Evolutionary conservation across 2,797 vertebrate species (phyloP), one percentile per base, ranked within the genome.

Genomic region (Hafferia zeledoni): DNA sequence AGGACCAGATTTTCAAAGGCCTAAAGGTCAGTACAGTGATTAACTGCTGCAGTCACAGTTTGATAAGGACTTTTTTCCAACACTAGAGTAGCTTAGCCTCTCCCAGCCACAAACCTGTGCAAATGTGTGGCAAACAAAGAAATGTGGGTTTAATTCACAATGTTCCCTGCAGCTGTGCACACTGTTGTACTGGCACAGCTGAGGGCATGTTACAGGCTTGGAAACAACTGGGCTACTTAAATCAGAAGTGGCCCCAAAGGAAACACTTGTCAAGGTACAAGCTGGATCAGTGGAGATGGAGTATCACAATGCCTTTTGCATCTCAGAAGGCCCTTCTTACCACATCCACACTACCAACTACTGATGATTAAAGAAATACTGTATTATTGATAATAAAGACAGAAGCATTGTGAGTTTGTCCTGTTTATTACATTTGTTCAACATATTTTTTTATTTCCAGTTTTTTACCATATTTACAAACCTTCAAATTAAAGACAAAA

Each of bases 11-110:
- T 90, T 90, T 56, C 77, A 65, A 61, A 86, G 47, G 70, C 83
- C 92, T 92, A 67, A 70, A 95, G 67, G 86, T 86, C 88, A 87
- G 28, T 28, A 50, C 39, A 64, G 83, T 4, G 50, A 91, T 76
- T 82, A 94, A 87, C 70, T 72, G 47, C 63, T 53, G 24, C 25
- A 46, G 50, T 47, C 88, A 90, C 44, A 49, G 37, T 19, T 18
- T 75, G 83, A 44, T 68, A 93, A 83, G 74, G 78, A 43, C 67
- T 83, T 95, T 74, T 22, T 81, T 43, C 71, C 72, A 81, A 18
- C 61, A 23, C 37, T 41, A 13, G 22, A 71, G 80, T 23, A 86
- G 65, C 50, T 69, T 30, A 55, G 65, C 53, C 69, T 89, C 63
- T 81, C 80, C 43, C n/a, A 84, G 2, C 61, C 74, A 83, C 90